These are phyloP conservation scores for Phainopepla nitens DNA, from an alignment of 2,113 vertebrate genomes.

Conservation along the genomic window DNA sequence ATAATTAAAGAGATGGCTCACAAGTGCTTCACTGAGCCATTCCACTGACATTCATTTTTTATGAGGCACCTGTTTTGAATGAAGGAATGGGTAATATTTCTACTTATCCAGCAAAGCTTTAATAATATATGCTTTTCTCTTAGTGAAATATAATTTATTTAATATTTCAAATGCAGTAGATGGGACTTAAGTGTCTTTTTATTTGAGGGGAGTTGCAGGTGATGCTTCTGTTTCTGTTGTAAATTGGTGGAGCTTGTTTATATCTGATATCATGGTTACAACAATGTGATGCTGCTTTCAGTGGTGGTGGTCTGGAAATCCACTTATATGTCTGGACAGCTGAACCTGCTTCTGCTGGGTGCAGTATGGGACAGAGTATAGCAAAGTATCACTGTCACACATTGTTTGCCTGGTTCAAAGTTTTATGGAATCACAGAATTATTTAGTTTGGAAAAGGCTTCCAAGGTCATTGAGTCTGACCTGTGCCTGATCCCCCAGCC, in stretches of 20 bases:
- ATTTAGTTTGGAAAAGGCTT: background rate
- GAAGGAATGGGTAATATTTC: conserved; percentile 41
- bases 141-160: conserved; percentile 13
- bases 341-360: background rate
- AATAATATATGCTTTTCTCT: conserved; percentile 55
- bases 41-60: conserved; percentile 50
- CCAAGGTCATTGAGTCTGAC: background rate
- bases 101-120: conserved; percentile 43
- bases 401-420: background rate
- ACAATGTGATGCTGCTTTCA: background rate
- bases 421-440: background rate
- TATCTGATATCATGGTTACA: background rate
- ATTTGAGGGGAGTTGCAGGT: conserved; percentile 2
- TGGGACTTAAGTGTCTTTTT: conserved; percentile 22
- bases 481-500: no score
- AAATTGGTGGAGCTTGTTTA: background rate
- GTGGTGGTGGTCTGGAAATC: background rate
- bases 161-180: conserved; percentile 23
- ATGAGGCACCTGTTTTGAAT: conserved; percentile 58
- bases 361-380: no score
- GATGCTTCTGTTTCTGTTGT: background rate
- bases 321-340: background rate
- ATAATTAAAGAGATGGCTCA: conserved; percentile 49
- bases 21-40: conserved; percentile 33
- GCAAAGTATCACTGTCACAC: background rate